Conservation (phyloP, 1,140 invertebrate genomes). For the Aphidius gifuensis region DNA sequence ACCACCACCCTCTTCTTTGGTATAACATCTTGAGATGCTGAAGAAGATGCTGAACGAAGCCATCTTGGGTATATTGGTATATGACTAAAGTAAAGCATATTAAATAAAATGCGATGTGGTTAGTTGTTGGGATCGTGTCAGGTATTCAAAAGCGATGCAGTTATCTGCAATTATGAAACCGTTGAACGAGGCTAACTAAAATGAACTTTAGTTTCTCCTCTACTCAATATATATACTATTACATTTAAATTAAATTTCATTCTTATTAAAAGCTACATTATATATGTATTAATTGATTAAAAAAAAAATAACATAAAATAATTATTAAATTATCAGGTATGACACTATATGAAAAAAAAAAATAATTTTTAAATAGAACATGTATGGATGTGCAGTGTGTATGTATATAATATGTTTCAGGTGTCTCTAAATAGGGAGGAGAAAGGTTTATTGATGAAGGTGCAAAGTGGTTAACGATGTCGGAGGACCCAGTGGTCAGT, state of each 20-base stretch:
- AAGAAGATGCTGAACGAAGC: neutral
- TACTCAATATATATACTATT: neutral
- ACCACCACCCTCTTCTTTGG: constrained; percentile 50
- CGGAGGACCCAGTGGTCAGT: constrained; percentile 35
- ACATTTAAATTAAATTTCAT: too few relatives aligned
- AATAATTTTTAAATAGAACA: too few relatives aligned
- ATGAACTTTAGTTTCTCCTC: neutral
- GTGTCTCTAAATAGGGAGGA: constrained; percentile 11
- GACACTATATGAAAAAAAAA: neutral
- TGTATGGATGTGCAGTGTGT: too few relatives aligned
- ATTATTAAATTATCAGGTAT: too few relatives aligned
- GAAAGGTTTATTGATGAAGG: constrained; percentile 31
- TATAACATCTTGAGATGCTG: neutral
- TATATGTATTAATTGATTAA: too few relatives aligned
- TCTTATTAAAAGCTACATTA: too few relatives aligned
- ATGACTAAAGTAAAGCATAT: constrained; percentile 33
- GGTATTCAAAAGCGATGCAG: constrained; percentile 45
- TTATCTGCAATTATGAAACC: constrained; percentile 45
- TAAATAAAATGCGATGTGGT: constrained; percentile 33
- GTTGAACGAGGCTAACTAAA: constrained; percentile 13
- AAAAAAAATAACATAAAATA: too few relatives aligned
- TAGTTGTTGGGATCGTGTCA: constrained; percentile 37
- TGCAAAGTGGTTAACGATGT: constrained; percentile 40
- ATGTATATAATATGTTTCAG: constrained; percentile 6
- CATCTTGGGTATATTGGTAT: constrained; percentile 5